These are phyloP conservation scores for Anagrus nilaparvatae DNA, from an alignment of 1,140 invertebrate species.

Conservation along the genomic window DNA sequence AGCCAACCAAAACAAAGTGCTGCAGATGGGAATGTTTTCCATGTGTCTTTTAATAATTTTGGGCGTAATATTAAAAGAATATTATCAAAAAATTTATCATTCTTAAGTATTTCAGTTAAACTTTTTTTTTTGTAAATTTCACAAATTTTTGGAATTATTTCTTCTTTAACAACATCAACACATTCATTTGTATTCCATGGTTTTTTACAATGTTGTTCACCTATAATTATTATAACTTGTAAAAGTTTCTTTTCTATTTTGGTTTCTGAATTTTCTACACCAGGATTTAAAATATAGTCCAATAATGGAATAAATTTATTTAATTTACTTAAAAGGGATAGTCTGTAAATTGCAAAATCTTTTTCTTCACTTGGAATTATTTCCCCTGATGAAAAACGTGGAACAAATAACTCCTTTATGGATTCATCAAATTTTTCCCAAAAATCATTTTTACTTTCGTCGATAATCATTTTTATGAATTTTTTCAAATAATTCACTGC, in stretches of 20 bases:
- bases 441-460: slow-evolving; percentile 15
- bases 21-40: slow-evolving; percentile 40
- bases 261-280: slow-evolving; percentile 8
- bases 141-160: slow-evolving; percentile 22
- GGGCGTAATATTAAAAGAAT: slow-evolving; percentile 30
- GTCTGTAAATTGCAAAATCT: slow-evolving; percentile 31
- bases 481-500: slow-evolving; percentile 36
- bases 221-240: slow-evolving; percentile 32
- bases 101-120: slow-evolving; percentile 23
- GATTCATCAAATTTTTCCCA: slow-evolving; percentile 24
- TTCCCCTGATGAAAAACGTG: slow-evolving; percentile 18
- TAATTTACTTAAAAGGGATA: slow-evolving; percentile 26
- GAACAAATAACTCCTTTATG: slow-evolving; percentile 24
- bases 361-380: slow-evolving; percentile 28
- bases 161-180: slow-evolving; percentile 18
- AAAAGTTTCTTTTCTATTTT: slow-evolving; percentile 20
- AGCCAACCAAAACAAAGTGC: slow-evolving; percentile 39
- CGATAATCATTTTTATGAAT: slow-evolving; percentile 39
- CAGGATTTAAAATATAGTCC: slow-evolving; percentile 18
- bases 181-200: slow-evolving; percentile 31
- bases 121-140: slow-evolving; percentile 21
- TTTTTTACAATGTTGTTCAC: slow-evolving; percentile 32
- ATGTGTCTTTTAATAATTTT: slow-evolving; percentile 36
- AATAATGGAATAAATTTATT: slow-evolving; percentile 21
- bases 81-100: slow-evolving; percentile 21